Evolutionary conservation across 1,140 invertebrate genomes (phyloP), one percentile per base, ranked within the genome.

Genomic region (Ladona fulva): DNA sequence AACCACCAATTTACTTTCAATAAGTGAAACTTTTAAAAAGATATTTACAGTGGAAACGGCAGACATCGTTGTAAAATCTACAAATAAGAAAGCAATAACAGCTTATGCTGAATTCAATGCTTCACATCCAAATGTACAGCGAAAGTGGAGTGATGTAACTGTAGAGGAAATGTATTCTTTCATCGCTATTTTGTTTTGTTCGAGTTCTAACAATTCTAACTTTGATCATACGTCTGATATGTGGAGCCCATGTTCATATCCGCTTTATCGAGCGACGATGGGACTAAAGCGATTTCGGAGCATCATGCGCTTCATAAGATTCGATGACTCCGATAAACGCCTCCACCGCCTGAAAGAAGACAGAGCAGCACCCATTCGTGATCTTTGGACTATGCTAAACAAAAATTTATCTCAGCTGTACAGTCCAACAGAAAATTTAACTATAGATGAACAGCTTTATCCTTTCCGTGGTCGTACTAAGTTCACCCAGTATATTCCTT

Each of bases 391-490:
- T 74, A 81, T 81, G 80, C 66, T 82, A 24, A 82, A 81, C 78
- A 19, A 44, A 73, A 82, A 81, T 79, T 79, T 82, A 59, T 0
- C 44, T 24, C 19, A 79, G 16, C 78, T 76, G 24, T 81, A 81
- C 74, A 80, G 77, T 52, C 78, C 75, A 25, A 77, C 78, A 0
- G 81, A 74, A 77, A 74, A 73, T 74, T 29, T 81, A 59, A 81
- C 79, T 14, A 78, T 82, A 44, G 80, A 82, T 77, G 79, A 82
- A 78, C 79, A 81, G 75, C 76, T 81, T 24, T 81, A 79, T 29
- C 42, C 76, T 0, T 77, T 66, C 16, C 12, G 76, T 0, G 76
- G 76, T 11, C 42, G 44, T 12, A 77, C 76, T 52, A 6, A 22
- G 59, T 7, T 52, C 44, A 52, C n/a, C n/a, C n/a, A n/a, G n/a